Conservation (phyloP, 2,113 vertebrate genomes). For the Paramisgurnus dabryanus region DNA sequence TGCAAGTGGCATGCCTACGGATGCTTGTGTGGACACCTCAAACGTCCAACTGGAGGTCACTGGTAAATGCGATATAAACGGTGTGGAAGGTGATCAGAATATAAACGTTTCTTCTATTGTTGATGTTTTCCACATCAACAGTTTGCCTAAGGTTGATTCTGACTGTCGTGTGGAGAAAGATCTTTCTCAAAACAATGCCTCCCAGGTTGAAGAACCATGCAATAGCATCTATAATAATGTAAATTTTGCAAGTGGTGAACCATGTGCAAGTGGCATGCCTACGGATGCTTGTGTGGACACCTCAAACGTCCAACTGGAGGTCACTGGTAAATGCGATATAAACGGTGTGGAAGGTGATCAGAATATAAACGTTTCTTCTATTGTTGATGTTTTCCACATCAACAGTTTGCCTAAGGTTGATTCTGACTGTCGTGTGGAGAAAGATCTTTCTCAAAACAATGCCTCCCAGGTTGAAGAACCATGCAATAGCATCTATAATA, state of each 20-base stretch:
- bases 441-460: not conserved
- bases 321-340: not conserved
- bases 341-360: not conserved
- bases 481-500: slow-evolving; percentile 10
- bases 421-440: not conserved
- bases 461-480: not conserved
- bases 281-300: not conserved
- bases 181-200: not conserved
- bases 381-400: not conserved
- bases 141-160: not conserved
- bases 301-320: not conserved
- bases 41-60: not conserved
- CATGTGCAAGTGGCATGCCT: not conserved
- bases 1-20: not conserved
- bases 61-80: not conserved
- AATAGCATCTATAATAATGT: slow-evolving; percentile 21
- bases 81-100: not conserved
- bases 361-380: not conserved
- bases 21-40: not conserved
- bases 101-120: not conserved
- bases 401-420: not conserved
- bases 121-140: slow-evolving; percentile 2
- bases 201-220: too few relatives aligned
- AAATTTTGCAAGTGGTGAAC: not conserved
- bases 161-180: not conserved